Conservation (phyloP, 2,888 invertebrate species). For the Diplolepis rosae region DNA sequence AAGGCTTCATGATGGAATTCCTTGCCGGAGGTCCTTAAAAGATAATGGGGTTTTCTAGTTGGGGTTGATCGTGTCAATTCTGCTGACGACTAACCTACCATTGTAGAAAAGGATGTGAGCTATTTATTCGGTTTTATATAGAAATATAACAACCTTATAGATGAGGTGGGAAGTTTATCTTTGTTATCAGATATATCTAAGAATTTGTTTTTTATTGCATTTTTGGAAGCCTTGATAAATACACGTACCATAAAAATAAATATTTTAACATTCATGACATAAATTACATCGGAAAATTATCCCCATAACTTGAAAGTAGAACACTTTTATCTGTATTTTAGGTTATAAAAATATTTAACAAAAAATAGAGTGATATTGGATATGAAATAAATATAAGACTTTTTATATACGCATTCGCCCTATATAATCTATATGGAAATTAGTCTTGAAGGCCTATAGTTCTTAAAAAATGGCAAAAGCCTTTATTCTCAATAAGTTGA, state of each 20-base stretch:
- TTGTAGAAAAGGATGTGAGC: neutral
- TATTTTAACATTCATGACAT: too few relatives aligned
- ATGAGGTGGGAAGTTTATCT: neutral
- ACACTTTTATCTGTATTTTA: too few relatives aligned
- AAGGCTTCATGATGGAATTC: neutral
- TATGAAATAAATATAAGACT: too few relatives aligned
- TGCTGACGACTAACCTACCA: neutral
- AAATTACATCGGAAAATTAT: too few relatives aligned
- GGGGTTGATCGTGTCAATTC: neutral
- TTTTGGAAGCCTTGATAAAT: neutral
- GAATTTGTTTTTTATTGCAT: neutral
- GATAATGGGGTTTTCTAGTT: neutral
- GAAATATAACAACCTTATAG: neutral
- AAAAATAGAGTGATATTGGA: too few relatives aligned
- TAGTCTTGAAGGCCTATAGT: neutral
- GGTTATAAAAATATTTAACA: too few relatives aligned
- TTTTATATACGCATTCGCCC: too few relatives aligned
- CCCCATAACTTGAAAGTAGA: too few relatives aligned
- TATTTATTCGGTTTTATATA: neutral
- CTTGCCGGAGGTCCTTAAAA: neutral
- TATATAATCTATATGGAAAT: conserved; percentile 1
- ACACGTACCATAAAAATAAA: too few relatives aligned
- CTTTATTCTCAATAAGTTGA: neutral
- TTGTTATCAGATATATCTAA: conserved; percentile 4
- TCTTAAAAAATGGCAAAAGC: conserved; percentile 8